These are phyloP conservation scores for Lethocerus indicus DNA, from an alignment of 1,140 invertebrate genomes.

Conservation along the genomic window DNA sequence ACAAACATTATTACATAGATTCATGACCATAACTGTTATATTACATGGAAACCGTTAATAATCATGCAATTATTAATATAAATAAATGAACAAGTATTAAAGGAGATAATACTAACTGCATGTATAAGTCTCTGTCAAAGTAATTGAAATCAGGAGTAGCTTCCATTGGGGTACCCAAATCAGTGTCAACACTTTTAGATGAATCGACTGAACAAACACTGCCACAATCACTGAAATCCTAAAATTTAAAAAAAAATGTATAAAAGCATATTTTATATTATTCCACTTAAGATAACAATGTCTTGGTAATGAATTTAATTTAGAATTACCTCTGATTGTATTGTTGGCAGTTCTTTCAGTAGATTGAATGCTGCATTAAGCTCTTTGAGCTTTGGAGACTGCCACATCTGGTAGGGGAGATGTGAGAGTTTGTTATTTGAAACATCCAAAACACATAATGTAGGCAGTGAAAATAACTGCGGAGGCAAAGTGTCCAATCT, in stretches of 20 bases:
- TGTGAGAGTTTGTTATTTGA: slow-evolving; percentile 86
- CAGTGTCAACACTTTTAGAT: slow-evolving; percentile 15
- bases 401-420: slow-evolving; percentile 77
- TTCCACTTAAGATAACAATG: no score
- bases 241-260: neutral
- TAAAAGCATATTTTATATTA: neutral
- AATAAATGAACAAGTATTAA: neutral
- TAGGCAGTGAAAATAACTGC: slow-evolving; percentile 64
- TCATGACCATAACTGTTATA: neutral
- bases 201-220: slow-evolving; percentile 19
- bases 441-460: slow-evolving; percentile 67
- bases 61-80: neutral
- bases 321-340: slow-evolving; percentile 18
- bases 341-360: slow-evolving; percentile 58
- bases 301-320: neutral
- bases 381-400: slow-evolving; percentile 72
- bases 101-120: slow-evolving; percentile 17
- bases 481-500: slow-evolving; percentile 60
- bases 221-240: slow-evolving; percentile 18
- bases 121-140: slow-evolving; percentile 14
- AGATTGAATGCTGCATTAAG: slow-evolving; percentile 84
- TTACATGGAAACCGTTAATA: neutral
- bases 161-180: slow-evolving; percentile 11
- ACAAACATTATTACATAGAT: neutral
- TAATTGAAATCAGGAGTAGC: neutral